Evolutionary conservation across 2,113 vertebrate species (phyloP).

Genomic region (Callionymus lyra): DNA sequence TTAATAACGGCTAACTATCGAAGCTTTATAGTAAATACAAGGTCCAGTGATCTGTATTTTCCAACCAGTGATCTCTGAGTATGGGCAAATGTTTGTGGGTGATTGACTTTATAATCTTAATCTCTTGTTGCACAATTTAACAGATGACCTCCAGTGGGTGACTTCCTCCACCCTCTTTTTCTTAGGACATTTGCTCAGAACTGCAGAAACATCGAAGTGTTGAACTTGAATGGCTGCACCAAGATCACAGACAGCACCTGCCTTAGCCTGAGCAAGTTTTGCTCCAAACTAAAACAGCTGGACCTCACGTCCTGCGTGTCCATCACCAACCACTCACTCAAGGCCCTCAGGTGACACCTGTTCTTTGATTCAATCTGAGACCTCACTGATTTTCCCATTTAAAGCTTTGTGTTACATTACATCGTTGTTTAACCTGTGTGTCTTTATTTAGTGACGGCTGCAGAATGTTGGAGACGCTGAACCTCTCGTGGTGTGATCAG

Average conservation of each 20-base stretch:
- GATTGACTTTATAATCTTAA: neutral
- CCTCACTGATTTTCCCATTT: neutral
- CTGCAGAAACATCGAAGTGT: conserved; percentile 89
- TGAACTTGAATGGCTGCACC: conserved; percentile 92
- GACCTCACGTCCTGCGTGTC: conserved; percentile 93
- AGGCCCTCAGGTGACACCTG: conserved; percentile 78
- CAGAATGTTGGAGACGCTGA: conserved; percentile 83
- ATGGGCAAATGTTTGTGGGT: neutral
- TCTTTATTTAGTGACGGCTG: conserved; percentile 75
- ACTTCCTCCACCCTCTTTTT: conserved; percentile 19
- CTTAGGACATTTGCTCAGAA: conserved; percentile 93
- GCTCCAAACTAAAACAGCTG: conserved; percentile 87
- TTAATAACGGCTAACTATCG: too few species aligned
- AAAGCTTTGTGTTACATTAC: neutral
- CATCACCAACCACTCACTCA: conserved; percentile 87
- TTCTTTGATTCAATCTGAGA: neutral
- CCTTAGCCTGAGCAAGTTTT: conserved; percentile 92
- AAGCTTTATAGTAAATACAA: too few species aligned
- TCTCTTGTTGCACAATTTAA: neutral
- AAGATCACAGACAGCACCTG: conserved; percentile 96
- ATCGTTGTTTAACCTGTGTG: neutral
- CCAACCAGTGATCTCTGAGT: too few species aligned
- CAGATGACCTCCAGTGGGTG: neutral
- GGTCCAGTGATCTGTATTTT: too few species aligned
- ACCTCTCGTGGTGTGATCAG: conserved; percentile 91